Base-by-base conservation (phyloP, 2,113 vertebrate genomes). In the Rhynchomys soricoides region DNA sequence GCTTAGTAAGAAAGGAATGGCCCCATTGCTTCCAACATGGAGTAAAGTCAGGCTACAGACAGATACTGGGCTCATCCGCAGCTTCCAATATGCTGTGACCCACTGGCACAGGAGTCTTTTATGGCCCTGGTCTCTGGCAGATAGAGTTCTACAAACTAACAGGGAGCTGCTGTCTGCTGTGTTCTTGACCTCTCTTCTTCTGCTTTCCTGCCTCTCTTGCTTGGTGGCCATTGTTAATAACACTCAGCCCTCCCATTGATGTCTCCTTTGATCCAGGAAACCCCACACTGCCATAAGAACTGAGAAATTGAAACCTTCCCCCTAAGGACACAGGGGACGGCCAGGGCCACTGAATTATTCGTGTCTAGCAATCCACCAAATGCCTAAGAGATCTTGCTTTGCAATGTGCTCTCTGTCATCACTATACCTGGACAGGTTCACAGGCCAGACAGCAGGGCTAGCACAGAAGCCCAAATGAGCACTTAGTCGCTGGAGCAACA, bases 391-490 rank as follows among this genome's bases (percentile, higher is more conserved):
- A 17, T 50, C 82, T 86, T 68, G 15, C 29, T 89, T 66, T 45
- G 10, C 52, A 90, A 12, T 1, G 0, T 50, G 50, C 4, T 26
- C 1, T 24, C 62, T 0, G 0, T 81, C 6, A 0, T 79, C 26
- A 48, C 40, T 15, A 5, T 29, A 26, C 62, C 43, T 24, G 31
- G 78, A 19, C 12, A 40, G 6, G 26, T 34, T 6, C 5, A 24
- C 48, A 34, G 26, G 22, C 9, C 66, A 7, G 34, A 48, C 4
- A 24, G 9, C 9, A 2, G 48, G 11, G 29, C 37, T 78, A 48
- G 31, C 43, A 0, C 37, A 40, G 21, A 31, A 86, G 9, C 40
- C 70, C 12, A 11, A 45, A n/a, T 26, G 26, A 79, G 48, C 13
- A 21, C 52, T 7, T 31, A 40, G 19, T 52, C 48, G 22, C 59